These are phyloP conservation scores for Scolopax bukidnonensis DNA, from an alignment of 2,797 vertebrate genomes.

Conservation along the genomic window DNA sequence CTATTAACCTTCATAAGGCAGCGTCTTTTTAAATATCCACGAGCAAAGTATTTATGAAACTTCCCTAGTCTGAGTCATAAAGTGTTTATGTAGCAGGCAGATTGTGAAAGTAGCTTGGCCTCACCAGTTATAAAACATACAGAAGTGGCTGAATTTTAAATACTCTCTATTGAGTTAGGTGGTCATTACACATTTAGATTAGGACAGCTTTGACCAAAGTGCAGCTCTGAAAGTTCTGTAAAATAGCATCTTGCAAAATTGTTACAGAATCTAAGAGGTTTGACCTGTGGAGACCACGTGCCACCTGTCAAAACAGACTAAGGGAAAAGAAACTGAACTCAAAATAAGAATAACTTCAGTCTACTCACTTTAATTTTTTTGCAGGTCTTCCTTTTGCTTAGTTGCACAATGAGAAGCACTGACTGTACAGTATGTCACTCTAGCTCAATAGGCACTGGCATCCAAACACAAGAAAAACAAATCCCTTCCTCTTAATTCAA, in stretches of 20 bases:
- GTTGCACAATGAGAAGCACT: not conserved
- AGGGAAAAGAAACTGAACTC: not conserved
- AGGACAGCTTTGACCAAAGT: not conserved
- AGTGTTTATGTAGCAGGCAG: not conserved
- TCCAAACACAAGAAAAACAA: slow-evolving; percentile 28
- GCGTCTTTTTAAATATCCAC: not conserved
- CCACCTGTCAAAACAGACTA: not conserved
- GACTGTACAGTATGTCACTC: not conserved
- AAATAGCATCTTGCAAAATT: not conserved
- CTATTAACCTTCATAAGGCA: not conserved
- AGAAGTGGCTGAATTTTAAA: not conserved
- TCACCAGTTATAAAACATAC: not conserved
- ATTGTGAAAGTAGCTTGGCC: not conserved
- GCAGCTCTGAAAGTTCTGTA: not conserved
- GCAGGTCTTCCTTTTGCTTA: not conserved
- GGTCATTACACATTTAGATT: not conserved
- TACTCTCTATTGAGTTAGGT: not conserved
- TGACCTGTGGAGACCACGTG: not conserved
- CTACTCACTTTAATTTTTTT: not conserved
- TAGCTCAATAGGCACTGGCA: not conserved
- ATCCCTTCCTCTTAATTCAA: slow-evolving; percentile 45
- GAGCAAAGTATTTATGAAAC: slow-evolving; percentile 17
- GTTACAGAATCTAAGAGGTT: not conserved
- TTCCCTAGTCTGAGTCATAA: not conserved
- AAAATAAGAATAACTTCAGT: not conserved